Evolutionary conservation across 2,888 invertebrate species (phyloP).

Genomic region (Ceratothoa steindachneri): DNA sequence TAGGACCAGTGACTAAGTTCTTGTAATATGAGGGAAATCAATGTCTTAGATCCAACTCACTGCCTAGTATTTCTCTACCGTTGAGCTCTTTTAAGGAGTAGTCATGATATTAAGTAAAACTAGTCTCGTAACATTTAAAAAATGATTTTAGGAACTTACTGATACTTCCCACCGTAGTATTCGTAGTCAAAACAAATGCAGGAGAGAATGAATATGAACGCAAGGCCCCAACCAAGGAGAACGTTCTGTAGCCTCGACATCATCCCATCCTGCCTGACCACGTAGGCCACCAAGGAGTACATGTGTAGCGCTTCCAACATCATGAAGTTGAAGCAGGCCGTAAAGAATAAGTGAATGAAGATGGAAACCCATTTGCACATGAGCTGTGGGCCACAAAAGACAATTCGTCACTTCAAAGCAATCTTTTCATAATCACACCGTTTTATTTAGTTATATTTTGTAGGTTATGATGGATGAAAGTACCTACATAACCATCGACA

Average conservation of each 20-base stretch:
- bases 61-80: too few relatives aligned
- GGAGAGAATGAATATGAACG: conserved; percentile 49
- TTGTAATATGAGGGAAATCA: too few relatives aligned
- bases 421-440: not conserved
- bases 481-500: not conserved
- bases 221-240: conserved; percentile 50
- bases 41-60: too few relatives aligned
- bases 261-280: conserved; percentile 50
- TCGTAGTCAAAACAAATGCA: conserved; percentile 50
- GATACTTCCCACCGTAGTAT: conserved; percentile 50
- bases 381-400: not conserved
- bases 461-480: too few relatives aligned
- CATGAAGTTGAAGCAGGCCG: conserved; percentile 51
- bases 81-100: too few relatives aligned
- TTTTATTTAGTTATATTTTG: not conserved
- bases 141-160: too few relatives aligned
- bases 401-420: not conserved
- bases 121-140: too few relatives aligned
- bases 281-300: conserved; percentile 50
- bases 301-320: conserved; percentile 51
- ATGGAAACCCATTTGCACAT: conserved; percentile 49
- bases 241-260: conserved; percentile 49
- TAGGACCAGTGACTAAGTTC: too few relatives aligned
- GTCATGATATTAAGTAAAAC: too few relatives aligned
- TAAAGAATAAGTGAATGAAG: conserved; percentile 50